Percentiles rank a stretch among this genome's conserved stretches.
Conservation (phyloP, 2,888 invertebrate species). For the Cerastis rubricosa region DNA sequence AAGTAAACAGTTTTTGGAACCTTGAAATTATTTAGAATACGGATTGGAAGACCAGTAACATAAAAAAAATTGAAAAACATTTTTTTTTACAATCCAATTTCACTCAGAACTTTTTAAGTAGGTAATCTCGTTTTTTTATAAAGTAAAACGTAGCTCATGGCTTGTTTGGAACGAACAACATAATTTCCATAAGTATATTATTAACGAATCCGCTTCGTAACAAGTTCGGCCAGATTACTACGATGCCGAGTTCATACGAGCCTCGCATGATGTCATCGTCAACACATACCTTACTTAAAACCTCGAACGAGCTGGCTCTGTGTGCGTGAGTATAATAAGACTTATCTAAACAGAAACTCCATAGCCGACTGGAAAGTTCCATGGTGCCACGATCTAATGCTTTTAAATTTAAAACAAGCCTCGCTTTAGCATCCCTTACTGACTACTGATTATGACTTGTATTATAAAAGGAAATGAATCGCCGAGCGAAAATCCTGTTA, state of each 20-base stretch:
- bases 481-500: constrained; percentile 70
- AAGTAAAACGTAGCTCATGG: constrained; percentile 12
- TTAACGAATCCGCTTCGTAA: constrained; percentile 67
- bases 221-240: constrained; percentile 77
- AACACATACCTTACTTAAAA: constrained; percentile 69
- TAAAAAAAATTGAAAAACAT: not conserved
- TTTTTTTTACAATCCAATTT: not conserved
- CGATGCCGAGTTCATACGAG: constrained; percentile 63
- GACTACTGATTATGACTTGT: constrained; percentile 66
- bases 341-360: constrained; percentile 67
- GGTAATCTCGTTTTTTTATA: constrained; percentile 1
- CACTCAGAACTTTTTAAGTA: constrained; percentile 23
- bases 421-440: constrained; percentile 70
- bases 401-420: constrained; percentile 74
- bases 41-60: constrained; percentile 9
- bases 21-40: constrained; percentile 38
- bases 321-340: constrained; percentile 63
- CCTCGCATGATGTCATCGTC: constrained; percentile 78
- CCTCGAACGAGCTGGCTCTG: constrained; percentile 53
- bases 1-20: constrained; percentile 37
- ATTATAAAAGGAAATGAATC: constrained; percentile 75
- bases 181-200: constrained; percentile 63
- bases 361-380: constrained; percentile 77
- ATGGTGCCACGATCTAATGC: constrained; percentile 62
- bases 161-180: constrained; percentile 21